Evolutionary conservation across 2,113 vertebrate genomes (phyloP).

Genomic region (Psephotus haematonotus): DNA sequence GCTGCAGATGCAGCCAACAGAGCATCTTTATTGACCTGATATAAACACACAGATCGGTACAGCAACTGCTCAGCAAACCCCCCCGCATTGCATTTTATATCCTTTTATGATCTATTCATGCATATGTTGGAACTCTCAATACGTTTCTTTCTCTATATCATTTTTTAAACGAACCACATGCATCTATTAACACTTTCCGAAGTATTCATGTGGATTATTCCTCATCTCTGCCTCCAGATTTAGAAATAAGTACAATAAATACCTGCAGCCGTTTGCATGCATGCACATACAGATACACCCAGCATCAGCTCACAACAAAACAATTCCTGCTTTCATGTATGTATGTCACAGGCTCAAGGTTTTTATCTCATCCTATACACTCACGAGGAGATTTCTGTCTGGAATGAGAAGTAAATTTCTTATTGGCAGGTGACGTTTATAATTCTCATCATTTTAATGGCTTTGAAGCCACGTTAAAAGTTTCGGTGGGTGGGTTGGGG

Average conservation of each 20-base stretch:
- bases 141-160: background rate
- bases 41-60: constrained; percentile 45
- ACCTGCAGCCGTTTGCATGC: background rate
- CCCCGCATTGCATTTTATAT: background rate
- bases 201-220: constrained; percentile 12
- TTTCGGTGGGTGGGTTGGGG: background rate
- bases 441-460: background rate
- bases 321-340: background rate
- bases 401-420: background rate
- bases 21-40: constrained; percentile 85
- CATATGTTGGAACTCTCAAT: background rate
- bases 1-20: constrained; percentile 83
- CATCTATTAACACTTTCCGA: background rate
- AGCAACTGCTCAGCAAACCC: constrained; percentile 58
- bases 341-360: background rate
- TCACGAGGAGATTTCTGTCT: background rate
- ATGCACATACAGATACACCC: background rate
- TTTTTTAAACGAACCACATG: background rate
- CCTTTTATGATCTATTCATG: background rate
- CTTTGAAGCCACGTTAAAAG: background rate
- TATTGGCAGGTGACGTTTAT: background rate
- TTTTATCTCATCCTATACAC: background rate
- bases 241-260: constrained; percentile 21
- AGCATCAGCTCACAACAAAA: background rate
- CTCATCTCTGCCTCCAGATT: constrained; percentile 26